Conservation (phyloP, 2,113 vertebrate species). For the Desmodus rotundus region DNA sequence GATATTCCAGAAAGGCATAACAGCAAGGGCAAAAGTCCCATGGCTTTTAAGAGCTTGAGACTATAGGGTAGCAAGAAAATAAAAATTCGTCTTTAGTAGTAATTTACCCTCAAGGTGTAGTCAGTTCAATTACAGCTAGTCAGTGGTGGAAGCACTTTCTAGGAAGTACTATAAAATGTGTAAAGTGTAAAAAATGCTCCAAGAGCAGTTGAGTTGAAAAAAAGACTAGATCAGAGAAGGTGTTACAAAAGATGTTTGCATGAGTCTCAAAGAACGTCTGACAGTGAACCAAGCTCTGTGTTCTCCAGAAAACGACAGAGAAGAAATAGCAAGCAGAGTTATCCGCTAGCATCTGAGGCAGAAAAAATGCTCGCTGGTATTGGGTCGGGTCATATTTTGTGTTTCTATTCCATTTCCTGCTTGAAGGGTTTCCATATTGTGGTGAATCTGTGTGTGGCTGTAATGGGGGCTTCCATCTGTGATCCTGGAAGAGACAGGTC, state of each 20-base stretch:
- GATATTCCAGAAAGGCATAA: background rate
- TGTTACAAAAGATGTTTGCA: background rate
- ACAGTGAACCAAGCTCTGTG: background rate
- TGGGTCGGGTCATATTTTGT: slow-evolving; percentile 66
- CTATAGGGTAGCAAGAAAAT: background rate
- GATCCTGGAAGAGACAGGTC: slow-evolving; percentile 77
- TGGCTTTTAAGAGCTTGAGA: background rate
- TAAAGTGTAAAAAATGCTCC: background rate
- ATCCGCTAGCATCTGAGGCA: background rate
- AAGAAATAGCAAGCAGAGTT: background rate
- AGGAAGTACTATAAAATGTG: background rate
- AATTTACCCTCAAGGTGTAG: background rate
- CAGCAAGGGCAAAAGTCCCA: background rate
- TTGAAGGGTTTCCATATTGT: slow-evolving; percentile 62
- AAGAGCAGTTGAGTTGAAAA: background rate
- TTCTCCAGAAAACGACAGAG: background rate
- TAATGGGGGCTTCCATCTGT: slow-evolving; percentile 78
- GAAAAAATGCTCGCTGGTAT: slow-evolving; percentile 17
- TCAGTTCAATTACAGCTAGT: background rate
- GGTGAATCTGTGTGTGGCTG: slow-evolving; percentile 77
- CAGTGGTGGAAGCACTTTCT: background rate
- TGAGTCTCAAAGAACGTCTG: background rate
- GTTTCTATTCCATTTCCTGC: slow-evolving; percentile 55
- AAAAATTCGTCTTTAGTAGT: background rate
- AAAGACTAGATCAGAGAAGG: background rate